Percentiles rank a stretch among this genome's conserved stretches.
Evolutionary conservation across 2,888 invertebrate species (phyloP).

Genomic region (Danaus chrysippus): DNA sequence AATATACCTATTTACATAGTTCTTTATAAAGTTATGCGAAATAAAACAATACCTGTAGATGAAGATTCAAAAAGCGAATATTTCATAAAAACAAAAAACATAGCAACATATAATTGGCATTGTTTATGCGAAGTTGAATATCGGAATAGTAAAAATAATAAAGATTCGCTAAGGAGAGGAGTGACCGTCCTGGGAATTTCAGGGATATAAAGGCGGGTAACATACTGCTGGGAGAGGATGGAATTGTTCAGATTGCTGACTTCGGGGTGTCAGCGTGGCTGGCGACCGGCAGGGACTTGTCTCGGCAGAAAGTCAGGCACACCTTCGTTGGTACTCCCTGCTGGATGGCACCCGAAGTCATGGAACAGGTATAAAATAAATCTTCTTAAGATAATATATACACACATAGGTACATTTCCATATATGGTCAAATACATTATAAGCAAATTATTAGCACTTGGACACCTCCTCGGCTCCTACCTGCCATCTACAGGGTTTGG

Average conservation of each 20-base stretch:
- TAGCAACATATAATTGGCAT: constrained; percentile 14
- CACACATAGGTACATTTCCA: too few species aligned
- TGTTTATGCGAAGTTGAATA: constrained; percentile 1
- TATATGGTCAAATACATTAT: too few species aligned
- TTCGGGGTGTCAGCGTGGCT: constrained; percentile 99
- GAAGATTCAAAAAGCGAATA: too few species aligned
- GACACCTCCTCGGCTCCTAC: too few species aligned
- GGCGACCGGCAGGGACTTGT: constrained; percentile 95
- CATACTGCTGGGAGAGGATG: constrained; percentile 97
- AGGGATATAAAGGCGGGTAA: constrained; percentile 99
- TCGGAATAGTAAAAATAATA: not conserved
- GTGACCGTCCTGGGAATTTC: constrained; percentile 35
- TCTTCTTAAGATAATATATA: too few species aligned
- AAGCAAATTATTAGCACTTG: too few species aligned
- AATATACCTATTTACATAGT: too few species aligned
- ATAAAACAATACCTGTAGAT: too few species aligned
- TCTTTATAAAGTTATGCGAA: too few species aligned
- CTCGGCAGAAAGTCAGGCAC: constrained; percentile 96
- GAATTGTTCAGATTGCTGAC: constrained; percentile 98
- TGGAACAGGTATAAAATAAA: constrained; percentile 89
- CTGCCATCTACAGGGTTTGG: too few species aligned
- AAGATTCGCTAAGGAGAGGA: not conserved
- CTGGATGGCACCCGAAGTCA: constrained; percentile 99
- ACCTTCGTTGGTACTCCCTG: constrained; percentile 99
- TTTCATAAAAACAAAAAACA: too few species aligned